Evolutionary conservation across 2,888 invertebrate species (phyloP), one percentile per base, ranked within the genome.

Genomic region (Spisula subtruncata): DNA sequence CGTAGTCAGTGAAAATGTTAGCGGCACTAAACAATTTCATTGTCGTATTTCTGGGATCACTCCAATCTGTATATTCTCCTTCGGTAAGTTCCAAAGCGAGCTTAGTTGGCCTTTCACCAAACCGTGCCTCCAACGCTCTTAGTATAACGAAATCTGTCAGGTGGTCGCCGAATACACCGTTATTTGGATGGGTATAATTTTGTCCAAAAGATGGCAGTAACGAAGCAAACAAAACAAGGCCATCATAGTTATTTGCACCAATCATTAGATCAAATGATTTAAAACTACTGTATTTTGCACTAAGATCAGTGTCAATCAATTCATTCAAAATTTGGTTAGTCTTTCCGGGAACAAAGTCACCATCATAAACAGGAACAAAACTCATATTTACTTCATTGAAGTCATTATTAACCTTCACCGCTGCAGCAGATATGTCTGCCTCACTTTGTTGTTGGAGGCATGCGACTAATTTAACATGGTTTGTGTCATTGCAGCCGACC

Each of bases 181-280:
- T 46, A 18, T 84, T 32, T 25, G 71, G 48, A 4, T 16, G 12
- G 10, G 46, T 84, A 4, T 12, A 29, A 12, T 25, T 32, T 32
- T 71, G 8, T 29, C 6, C 32, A 29, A 71, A 32, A n/a, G 0
- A 46, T 14, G 0, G 6, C 32, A 84, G 29, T 14, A 41, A 71
- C 0, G 41, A 29, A 8, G 1, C 16, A 16, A 84, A 46, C 18
- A 48, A 84, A 12, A 48, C 84, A 18, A 56, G 20, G 25, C 84
- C 83, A 14, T 84, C 84, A 18, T 46, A 25, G 20, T 71, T 71
- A 10, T 1, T 84, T 18, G 71, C 48, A 5, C 84, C 84, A 25
- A 84, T 84, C 84, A 84, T 71, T 18, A 84, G 41, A 29, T 84
- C 84, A n/a, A 84, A 32, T 16, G 66, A 46, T 25, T 71, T 46